phyloP scores from a whole-genome alignment of 1,140 invertebrate genomes.

The Macrobrachium nipponense region DNA sequence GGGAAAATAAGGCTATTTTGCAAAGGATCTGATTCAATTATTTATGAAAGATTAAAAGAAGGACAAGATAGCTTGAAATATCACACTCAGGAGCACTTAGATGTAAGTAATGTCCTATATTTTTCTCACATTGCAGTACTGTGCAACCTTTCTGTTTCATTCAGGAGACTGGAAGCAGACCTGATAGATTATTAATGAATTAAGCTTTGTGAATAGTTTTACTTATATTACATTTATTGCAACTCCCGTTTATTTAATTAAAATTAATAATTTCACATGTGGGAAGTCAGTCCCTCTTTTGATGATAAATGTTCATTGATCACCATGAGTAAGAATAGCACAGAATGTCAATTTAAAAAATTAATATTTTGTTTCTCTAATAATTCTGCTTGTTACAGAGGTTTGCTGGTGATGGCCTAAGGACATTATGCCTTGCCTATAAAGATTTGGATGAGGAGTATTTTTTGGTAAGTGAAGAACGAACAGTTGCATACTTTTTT shows the following conservation, averaged over 20 bases:
- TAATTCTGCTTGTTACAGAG: slow-evolving; percentile 75
- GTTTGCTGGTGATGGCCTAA: slow-evolving; percentile 95
- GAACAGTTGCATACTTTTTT: not conserved
- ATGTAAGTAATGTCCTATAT: slow-evolving; percentile 75
- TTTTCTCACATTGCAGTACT: too few relatives aligned
- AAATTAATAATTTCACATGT: too few relatives aligned
- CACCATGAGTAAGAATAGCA: too few relatives aligned
- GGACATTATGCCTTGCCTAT: slow-evolving; percentile 93
- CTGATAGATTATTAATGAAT: too few relatives aligned
- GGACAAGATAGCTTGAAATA: slow-evolving; percentile 80
- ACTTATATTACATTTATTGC: too few relatives aligned
- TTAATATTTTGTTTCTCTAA: not conserved
- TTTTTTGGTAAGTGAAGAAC: slow-evolving; percentile 73
- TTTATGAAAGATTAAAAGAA: slow-evolving; percentile 90
- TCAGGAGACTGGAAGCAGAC: too few relatives aligned
- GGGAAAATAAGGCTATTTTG: slow-evolving; percentile 92
- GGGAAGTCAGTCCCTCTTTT: too few relatives aligned
- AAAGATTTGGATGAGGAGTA: slow-evolving; percentile 88
- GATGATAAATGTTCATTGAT: too few relatives aligned
- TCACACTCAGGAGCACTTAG: slow-evolving; percentile 92
- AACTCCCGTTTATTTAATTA: too few relatives aligned
- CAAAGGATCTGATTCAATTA: slow-evolving; percentile 98
- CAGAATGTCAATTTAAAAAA: too few relatives aligned
- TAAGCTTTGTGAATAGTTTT: too few relatives aligned
- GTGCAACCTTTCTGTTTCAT: too few relatives aligned